Evolutionary conservation across 2,113 vertebrate genomes (phyloP).

Genomic region (Sapajus apella): DNA sequence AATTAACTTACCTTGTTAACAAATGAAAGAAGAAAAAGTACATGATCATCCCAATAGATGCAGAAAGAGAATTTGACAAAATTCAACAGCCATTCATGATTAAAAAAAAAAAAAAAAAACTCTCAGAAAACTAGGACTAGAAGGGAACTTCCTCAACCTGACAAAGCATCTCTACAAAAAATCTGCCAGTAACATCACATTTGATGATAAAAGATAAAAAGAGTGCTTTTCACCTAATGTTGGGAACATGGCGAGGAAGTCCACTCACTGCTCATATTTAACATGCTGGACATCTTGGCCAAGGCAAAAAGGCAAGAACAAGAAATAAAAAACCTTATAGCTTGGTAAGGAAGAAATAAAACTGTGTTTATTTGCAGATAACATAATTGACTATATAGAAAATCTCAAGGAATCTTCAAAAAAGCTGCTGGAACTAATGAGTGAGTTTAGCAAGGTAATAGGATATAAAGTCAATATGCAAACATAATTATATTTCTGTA

Average conservation of each 20-base stretch:
- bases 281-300: not conserved
- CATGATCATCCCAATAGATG: not conserved
- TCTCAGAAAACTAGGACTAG: not conserved
- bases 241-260: not conserved
- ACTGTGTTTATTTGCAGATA: not conserved
- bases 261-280: not conserved
- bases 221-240: not conserved
- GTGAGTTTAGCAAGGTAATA: not conserved
- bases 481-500: not conserved
- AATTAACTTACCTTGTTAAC: not conserved
- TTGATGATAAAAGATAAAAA: no score
- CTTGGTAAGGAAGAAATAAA: not conserved
- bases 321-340: not conserved
- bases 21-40: not conserved
- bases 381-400: not conserved
- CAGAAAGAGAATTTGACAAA: not conserved
- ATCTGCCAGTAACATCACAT: not conserved
- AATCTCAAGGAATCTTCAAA: not conserved
- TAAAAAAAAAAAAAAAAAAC: no score
- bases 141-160: not conserved
- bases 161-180: not conserved
- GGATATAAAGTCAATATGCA: not conserved
- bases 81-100: not conserved
- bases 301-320: not conserved
- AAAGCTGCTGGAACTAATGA: not conserved